phyloP scores from a whole-genome alignment of 2,888 invertebrate genomes.

The Acleris cristana region DNA sequence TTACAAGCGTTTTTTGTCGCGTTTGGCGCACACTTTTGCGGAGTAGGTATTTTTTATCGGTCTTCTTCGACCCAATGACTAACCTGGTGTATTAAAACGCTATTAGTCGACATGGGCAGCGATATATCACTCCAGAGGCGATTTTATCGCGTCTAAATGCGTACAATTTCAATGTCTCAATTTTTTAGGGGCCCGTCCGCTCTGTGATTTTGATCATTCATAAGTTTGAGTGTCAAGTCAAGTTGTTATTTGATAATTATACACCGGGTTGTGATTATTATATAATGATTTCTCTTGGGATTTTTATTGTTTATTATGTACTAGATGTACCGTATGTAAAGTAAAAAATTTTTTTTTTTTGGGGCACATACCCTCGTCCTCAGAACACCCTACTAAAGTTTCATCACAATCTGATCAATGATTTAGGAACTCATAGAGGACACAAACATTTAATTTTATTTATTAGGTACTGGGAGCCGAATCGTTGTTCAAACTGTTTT shows the following conservation, averaged over 20 bases:
- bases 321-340: too few species aligned
- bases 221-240: background rate
- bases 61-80: slow-evolving; percentile 57
- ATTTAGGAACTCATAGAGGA: too few species aligned
- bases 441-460: too few species aligned
- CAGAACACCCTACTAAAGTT: too few species aligned
- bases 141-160: slow-evolving; percentile 77
- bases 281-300: background rate
- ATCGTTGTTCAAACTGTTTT: too few species aligned
- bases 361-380: too few species aligned
- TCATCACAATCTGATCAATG: too few species aligned
- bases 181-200: slow-evolving; percentile 53
- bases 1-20: slow-evolving; percentile 25
- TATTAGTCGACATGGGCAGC: slow-evolving; percentile 75
- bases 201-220: slow-evolving; percentile 24
- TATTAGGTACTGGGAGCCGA: too few species aligned
- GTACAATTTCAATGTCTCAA: slow-evolving; percentile 73
- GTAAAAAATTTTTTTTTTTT: too few species aligned
- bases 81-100: slow-evolving; percentile 78
- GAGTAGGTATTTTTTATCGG: slow-evolving; percentile 27
- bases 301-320: too few species aligned
- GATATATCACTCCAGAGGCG: slow-evolving; percentile 76
- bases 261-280: background rate
- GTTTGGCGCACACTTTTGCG: slow-evolving; percentile 23
- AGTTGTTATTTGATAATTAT: background rate